Conservation (phyloP, 2,113 vertebrate genomes). For the Mugil cephalus region DNA sequence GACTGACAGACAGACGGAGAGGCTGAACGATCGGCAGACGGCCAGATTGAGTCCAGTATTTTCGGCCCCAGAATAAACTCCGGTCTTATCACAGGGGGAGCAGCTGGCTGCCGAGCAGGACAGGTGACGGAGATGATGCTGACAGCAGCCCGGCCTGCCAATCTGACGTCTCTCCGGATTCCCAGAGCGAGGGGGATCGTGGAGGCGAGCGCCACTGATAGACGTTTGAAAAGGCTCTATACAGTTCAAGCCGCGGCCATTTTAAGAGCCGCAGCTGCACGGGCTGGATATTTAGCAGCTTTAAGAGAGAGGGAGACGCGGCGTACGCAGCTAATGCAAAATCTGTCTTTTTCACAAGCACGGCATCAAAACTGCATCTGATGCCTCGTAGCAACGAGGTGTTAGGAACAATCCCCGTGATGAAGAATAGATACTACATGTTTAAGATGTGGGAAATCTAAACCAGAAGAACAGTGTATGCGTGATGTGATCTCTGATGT, state of each 20-base stretch:
- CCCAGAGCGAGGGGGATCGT: neutral
- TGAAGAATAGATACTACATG: neutral
- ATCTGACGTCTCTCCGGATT: constrained; percentile 38
- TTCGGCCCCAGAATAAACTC: constrained; percentile 56
- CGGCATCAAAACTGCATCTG: no score
- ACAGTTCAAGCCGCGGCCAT: constrained; percentile 31
- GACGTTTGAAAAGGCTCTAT: constrained; percentile 10
- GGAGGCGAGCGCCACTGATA: constrained; percentile 12
- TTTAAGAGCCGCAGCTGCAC: constrained; percentile 12
- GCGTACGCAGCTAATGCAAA: constrained; percentile 14
- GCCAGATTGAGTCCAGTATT: constrained; percentile 57
- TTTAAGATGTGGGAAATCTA: neutral
- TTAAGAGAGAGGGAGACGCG: neutral
- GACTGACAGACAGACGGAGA: constrained; percentile 31
- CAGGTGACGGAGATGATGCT: constrained; percentile 62
- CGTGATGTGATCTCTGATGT: no score
- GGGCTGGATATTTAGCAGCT: constrained; percentile 8
- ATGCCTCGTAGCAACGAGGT: neutral
- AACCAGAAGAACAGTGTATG: no score
- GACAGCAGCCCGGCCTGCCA: constrained; percentile 57
- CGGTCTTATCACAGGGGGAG: constrained; percentile 75
- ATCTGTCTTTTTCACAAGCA: neutral
- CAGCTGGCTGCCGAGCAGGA: constrained; percentile 72
- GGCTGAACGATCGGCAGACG: constrained; percentile 36
- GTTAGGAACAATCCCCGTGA: neutral